Evolutionary conservation across 2,113 vertebrate genomes (phyloP).

Genomic region (Megaceryle maxima): DNA sequence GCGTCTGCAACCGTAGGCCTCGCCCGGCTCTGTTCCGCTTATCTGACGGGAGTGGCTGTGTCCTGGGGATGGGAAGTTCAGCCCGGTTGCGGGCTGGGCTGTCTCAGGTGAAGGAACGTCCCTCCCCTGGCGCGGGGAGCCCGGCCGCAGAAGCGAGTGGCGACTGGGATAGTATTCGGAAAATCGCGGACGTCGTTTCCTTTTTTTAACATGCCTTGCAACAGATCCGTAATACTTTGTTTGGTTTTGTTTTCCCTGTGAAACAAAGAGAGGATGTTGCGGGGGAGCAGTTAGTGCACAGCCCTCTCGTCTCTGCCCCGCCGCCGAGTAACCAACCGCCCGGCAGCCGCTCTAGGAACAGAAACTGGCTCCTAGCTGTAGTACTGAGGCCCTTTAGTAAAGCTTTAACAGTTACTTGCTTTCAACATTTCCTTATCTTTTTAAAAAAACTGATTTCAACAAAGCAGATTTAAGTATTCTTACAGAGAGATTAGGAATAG

Average conservation of each 20-base stretch:
- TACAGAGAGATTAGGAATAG: background rate
- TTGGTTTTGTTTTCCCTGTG: background rate
- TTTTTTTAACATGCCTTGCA: background rate
- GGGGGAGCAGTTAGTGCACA: background rate
- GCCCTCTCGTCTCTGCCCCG: background rate
- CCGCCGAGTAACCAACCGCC: too few relatives aligned
- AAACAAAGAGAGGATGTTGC: background rate
- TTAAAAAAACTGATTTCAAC: background rate
- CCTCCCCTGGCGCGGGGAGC: background rate
- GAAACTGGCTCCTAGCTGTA: accelerated
- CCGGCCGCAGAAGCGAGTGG: background rate
- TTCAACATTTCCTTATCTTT: too few relatives aligned
- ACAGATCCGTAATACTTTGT: background rate
- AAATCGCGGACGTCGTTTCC: accelerated
- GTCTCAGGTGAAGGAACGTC: too few relatives aligned
- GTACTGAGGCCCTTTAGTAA: accelerated
- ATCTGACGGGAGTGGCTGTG: accelerated
- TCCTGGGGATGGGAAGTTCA: background rate
- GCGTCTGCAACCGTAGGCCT: background rate
- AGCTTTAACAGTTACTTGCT: background rate
- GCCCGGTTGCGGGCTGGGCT: background rate
- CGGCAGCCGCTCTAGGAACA: background rate
- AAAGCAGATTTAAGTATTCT: background rate
- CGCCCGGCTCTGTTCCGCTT: background rate
- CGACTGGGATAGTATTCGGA: accelerated